Evolutionary conservation across 2,888 invertebrate species (phyloP).

Genomic region (Cheilosia urbana): DNA sequence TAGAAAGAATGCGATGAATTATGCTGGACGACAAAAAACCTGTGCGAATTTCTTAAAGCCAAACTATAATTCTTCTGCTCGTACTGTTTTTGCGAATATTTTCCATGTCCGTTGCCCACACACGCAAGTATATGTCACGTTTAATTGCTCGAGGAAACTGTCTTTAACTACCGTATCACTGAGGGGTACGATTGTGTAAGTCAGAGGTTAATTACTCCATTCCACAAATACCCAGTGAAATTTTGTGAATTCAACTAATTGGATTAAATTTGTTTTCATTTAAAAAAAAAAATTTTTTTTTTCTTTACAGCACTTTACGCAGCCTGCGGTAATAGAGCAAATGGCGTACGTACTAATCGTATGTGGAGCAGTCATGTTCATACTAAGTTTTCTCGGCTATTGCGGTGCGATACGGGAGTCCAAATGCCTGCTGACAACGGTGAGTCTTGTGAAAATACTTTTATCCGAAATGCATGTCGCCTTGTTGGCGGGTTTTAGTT

Average conservation of each 20-base stretch:
- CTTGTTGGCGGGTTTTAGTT: not conserved
- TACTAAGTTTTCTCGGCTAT: constrained; percentile 89
- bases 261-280: constrained; percentile 50
- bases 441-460: constrained; percentile 83
- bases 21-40: too few relatives aligned
- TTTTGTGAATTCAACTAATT: constrained; percentile 47
- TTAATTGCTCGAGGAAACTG: constrained; percentile 23
- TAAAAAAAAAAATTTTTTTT: too few relatives aligned
- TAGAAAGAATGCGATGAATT: too few relatives aligned
- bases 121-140: not conserved
- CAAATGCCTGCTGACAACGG: constrained; percentile 87
- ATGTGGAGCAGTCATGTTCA: constrained; percentile 88
- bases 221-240: constrained; percentile 23
- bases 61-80: not conserved
- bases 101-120: not conserved
- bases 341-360: constrained; percentile 88
- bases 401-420: constrained; percentile 89
- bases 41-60: too few relatives aligned
- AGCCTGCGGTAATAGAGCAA: constrained; percentile 87
- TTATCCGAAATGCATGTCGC: constrained; percentile 1
- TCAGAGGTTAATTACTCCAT: constrained; percentile 61
- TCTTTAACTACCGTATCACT: constrained; percentile 2
- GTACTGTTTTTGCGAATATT: not conserved
- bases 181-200: constrained; percentile 17
- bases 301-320: constrained; percentile 85